Percentiles rank a stretch among this genome's conserved stretches.
These are phyloP conservation scores for Amblyraja radiata DNA, from an alignment of 2,797 vertebrate species.

Conservation along the genomic window DNA sequence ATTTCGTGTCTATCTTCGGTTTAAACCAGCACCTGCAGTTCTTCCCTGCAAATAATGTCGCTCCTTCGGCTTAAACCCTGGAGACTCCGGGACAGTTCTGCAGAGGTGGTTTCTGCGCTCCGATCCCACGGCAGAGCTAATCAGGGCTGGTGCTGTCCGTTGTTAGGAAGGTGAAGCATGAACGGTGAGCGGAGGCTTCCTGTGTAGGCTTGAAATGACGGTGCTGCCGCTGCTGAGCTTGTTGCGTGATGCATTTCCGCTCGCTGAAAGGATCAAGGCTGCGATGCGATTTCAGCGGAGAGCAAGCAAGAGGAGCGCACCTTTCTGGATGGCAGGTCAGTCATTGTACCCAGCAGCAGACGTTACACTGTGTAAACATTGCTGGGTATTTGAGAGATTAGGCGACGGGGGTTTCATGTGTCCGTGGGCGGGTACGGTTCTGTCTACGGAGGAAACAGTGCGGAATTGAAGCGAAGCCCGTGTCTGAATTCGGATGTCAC, in stretches of 20 bases:
- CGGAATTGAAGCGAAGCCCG: neutral
- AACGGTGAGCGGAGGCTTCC: neutral
- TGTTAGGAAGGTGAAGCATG: too few species aligned
- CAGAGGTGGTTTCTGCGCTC: neutral
- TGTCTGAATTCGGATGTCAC: neutral
- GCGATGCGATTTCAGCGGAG: neutral
- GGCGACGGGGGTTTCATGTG: neutral
- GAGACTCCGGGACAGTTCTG: neutral
- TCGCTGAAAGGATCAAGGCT: neutral
- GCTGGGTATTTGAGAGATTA: too few species aligned
- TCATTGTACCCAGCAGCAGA: neutral
- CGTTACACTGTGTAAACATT: too few species aligned
- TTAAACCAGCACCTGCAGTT: too few species aligned
- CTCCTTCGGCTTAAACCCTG: too few species aligned
- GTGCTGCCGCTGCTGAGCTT: neutral
- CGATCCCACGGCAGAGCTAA: neutral
- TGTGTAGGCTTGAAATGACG: neutral
- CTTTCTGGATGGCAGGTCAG: neutral
- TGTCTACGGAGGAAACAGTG: neutral
- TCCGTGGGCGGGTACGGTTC: neutral
- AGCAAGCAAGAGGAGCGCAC: neutral
- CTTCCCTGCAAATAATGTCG: too few species aligned
- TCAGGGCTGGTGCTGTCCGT: neutral
- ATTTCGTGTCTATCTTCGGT: too few species aligned
- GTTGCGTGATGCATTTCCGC: conserved; percentile 10